Evolutionary conservation across 2,113 vertebrate species (phyloP), one percentile per base, ranked within the genome.

Genomic region (Poecile atricapillus): DNA sequence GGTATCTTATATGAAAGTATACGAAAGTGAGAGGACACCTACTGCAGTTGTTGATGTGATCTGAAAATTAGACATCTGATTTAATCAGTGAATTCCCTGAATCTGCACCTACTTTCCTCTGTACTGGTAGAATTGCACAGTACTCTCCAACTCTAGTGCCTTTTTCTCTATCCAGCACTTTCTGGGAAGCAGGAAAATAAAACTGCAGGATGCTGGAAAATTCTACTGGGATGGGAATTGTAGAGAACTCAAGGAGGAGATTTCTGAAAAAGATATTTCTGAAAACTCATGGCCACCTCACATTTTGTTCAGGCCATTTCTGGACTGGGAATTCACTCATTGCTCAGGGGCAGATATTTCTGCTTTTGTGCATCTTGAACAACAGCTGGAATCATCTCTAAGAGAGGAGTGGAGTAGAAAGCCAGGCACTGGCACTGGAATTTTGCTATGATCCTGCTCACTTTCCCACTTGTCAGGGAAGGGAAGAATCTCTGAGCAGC

Each of bases 341-440:
- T 69, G 21, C 22, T 83, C 37, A 21, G 27, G 7, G 24, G 52
- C 3, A n/a, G 23, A 13, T 6, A 13, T 70, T 87, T 64, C 49
- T 88, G 55, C 20, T 78, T 41, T 22, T 78, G 15, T 0, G 1
- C 22, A 23, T 18, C 76, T 58, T 47, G 47, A 47, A 12, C 52
- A 53, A 8, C 3, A 3, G 1, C 1, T 6, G 35, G 56, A 63
- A 52, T 44, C 8, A 5, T 14, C 62, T 23, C 7, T 13, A 22
- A 37, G n/a, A 79, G 35, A 49, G 39, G 25, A 49, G 28, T 20
- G 50, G 67, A 49, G 37, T 4, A 63, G 46, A 44, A 44, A 89
- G 56, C 1, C 16, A n/a, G 47, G 22, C 12, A 7, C 10, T 1
- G 13, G 25, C 15, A 47, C 13, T 16, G 49, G 10, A 30, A 0